Base-by-base conservation (phyloP, 1,140 invertebrate genomes). In the Diachasma alloeum region DNA sequence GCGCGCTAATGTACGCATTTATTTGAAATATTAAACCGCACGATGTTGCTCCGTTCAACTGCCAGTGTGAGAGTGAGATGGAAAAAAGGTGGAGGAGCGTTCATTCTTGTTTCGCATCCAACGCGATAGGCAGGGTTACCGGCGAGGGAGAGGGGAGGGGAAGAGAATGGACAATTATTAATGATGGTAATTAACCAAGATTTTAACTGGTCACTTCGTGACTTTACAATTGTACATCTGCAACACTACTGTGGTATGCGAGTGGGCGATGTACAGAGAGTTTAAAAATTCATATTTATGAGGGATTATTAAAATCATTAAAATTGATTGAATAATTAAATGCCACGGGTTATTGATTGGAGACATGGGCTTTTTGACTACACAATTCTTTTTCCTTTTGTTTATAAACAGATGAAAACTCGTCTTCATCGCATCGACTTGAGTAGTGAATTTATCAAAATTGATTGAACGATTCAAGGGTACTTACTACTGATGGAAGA, bases 1-100 rank as follows among this genome's bases (percentile, higher is more conserved):
- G 83, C 84, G 85, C 85, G 86, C 86, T 87, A 87, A 87, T 87
- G 86, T 83, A 87, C 85, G 85, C 86, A 87, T 87, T 87, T 87
- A 86, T 87, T 87, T 87, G 86, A 87, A 87, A 87, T 87, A 87
- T 87, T 87, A 87, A 87, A 87, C 86, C 85, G 72, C 77, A 81
- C 79, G 72, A 26, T 26, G 22, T 31, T 5, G 24, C 53, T 77
- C n/a, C 74, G 63, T 59, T 37, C 59, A 72, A n/a, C 70, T 36
- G 24, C 37, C n/a, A 26, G 68, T 1, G 42, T 19, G 53, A 66
- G 63, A 36, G 22, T n/a, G 53, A 31, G 53, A 63, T 42, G 46
- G 46, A 24, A 76, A 66, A 46, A 59, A 76, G 44, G 10, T 36
- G 26, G 46, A 56, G 67, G 44, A 46, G 22, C 15, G 19, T 75